Evolutionary conservation across 2,888 invertebrate species (phyloP), one percentile per base, ranked within the genome.

Genomic region (Thereva unica): DNA sequence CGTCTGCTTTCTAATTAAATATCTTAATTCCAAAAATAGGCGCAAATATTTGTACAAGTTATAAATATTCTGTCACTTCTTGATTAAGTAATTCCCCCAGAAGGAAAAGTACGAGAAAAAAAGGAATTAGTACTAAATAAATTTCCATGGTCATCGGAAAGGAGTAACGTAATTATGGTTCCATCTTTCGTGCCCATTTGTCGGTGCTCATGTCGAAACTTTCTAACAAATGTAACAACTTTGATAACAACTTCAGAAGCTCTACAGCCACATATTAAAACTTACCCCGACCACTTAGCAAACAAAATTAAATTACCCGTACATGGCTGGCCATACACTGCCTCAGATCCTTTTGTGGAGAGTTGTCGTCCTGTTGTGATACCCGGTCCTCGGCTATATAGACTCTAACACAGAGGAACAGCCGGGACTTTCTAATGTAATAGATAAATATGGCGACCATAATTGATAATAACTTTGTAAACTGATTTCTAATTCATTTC

Each of bases 401-500:
- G 23, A 23, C 23, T n/a, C n/a, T 23, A 23, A 23, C 23, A 23
- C 23, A 23, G 23, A 23, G 23, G 23, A 23, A 23, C 23, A 23
- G 12, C 41, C 23, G 50, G 50, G 50, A 41, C 38, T 23, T 38
- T 23, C 50, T 50, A 61, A 61, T 61, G 61, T 40, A 50, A 61
- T 61, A 50, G 61, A 61, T 61, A 61, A 61, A 61, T 61, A 61
- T 61, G 61, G 61, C 50, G 61, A 61, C 61, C 61, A 61, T 61
- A 61, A 61, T 61, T 61, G 61, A 61, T 61, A 61, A 61, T 61
- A 61, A 50, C 61, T 61, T 61, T 61, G 50, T 61, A 61, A 61
- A 61, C 61, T 50, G 50, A 50, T 61, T 61, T 61, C 50, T 50
- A 61, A 61, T 61, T 61, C 50, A 61, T 61, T 61, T 50, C 40